Evolutionary conservation across 2,888 invertebrate genomes (phyloP).

Genomic region (Scaptomyza flava): DNA sequence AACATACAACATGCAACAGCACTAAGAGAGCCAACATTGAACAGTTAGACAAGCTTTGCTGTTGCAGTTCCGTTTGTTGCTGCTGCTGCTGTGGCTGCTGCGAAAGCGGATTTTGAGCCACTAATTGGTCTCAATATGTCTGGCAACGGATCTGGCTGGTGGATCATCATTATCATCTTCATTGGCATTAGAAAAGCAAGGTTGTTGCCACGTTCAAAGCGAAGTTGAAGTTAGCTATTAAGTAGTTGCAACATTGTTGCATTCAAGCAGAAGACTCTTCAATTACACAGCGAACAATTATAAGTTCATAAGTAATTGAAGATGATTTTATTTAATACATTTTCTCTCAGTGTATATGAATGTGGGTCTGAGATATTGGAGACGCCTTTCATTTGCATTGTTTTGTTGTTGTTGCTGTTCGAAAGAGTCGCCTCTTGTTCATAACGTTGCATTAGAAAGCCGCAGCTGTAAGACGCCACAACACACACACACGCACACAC

Average conservation of each 20-base stretch:
- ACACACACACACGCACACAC: no score
- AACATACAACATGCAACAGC: constrained; percentile 31
- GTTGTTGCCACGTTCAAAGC: constrained; percentile 66
- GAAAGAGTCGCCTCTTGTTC: no score
- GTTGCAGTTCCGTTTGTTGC: constrained; percentile 80
- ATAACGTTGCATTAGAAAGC: no score
- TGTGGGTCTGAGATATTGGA: no score
- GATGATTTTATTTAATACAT: no score
- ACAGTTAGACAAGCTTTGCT: constrained; percentile 66
- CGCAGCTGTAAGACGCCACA: no score
- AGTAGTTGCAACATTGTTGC: constrained; percentile 71
- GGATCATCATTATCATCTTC: constrained; percentile 37
- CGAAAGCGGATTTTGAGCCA: constrained; percentile 82
- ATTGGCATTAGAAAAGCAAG: constrained; percentile 47
- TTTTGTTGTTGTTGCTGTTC: no score
- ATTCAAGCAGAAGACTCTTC: constrained; percentile 11
- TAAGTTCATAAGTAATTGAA: no score
- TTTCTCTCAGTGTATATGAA: no score
- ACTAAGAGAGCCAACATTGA: constrained; percentile 45
- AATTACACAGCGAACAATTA: no score
- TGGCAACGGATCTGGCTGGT: constrained; percentile 48
- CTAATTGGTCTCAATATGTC: constrained; percentile 80
- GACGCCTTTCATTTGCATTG: not conserved
- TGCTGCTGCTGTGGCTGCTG: constrained; percentile 75
- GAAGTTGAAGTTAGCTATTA: constrained; percentile 39